A percentile compares a stretch with the other conserved stretches of the same genome.
These are phyloP conservation scores for Archips xylosteana DNA, from an alignment of 2,888 invertebrate species.

Conservation along the genomic window DNA sequence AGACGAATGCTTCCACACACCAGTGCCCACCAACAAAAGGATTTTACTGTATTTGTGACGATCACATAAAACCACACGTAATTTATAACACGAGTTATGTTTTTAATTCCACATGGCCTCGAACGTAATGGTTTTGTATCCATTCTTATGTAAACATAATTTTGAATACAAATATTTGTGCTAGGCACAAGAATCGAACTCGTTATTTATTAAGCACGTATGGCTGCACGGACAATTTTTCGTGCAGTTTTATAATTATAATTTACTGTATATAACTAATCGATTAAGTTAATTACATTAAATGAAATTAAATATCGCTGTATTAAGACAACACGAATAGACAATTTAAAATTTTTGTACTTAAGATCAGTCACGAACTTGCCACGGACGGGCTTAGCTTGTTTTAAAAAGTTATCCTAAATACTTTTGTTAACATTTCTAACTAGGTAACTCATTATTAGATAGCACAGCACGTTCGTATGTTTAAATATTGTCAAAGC, in stretches of 20 bases:
- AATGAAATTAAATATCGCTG: not conserved
- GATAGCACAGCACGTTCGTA: slow-evolving; percentile 2
- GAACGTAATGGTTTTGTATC: slow-evolving; percentile 21
- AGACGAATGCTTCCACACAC: not conserved
- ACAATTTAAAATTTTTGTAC: not conserved
- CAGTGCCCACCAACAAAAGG: slow-evolving; percentile 3
- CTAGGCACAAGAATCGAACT: slow-evolving; percentile 9
- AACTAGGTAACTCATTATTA: not conserved
- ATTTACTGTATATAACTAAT: not conserved
- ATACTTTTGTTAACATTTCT: not conserved
- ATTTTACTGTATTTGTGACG: slow-evolving; percentile 5
- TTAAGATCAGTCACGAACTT: not conserved
- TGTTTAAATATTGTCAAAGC: slow-evolving; percentile 1
- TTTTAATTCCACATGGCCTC: slow-evolving; percentile 17
- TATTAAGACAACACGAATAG: no score
- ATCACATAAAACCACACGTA: not conserved
- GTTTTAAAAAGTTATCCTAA: not conserved
- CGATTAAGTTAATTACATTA: not conserved
- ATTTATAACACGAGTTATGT: slow-evolving; percentile 7
- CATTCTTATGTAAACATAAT: slow-evolving; percentile 20
- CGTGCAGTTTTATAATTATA: not conserved
- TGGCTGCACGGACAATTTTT: not conserved
- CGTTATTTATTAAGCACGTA: slow-evolving; percentile 17
- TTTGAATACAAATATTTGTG: slow-evolving; percentile 27
- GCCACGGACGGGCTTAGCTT: not conserved